Evolutionary conservation across 2,888 invertebrate species (phyloP).

Genomic region (Hedychridium roseum): DNA sequence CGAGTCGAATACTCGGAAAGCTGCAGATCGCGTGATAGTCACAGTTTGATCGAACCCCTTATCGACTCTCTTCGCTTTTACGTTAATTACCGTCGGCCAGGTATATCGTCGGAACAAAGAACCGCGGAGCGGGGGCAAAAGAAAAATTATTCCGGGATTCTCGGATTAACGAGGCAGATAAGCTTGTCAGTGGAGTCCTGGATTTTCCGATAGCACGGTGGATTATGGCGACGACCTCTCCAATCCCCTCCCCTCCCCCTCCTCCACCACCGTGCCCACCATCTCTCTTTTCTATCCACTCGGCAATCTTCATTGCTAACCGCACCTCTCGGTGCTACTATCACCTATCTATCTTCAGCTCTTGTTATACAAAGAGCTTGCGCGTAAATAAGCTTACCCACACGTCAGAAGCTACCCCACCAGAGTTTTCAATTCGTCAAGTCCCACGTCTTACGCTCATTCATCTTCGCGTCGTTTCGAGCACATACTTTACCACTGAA

Average conservation of each 20-base stretch:
- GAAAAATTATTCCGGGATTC: constrained; percentile 38
- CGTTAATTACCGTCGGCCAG: constrained; percentile 27
- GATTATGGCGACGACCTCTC: constrained; percentile 24
- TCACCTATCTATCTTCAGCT: constrained; percentile 7
- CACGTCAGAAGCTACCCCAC: too few species aligned
- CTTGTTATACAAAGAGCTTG: constrained; percentile 4
- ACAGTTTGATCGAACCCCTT: too few species aligned
- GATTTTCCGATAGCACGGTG: constrained; percentile 38
- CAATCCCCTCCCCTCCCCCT: constrained; percentile 6
- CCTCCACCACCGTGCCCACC: background rate
- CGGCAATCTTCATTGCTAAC: constrained; percentile 1
- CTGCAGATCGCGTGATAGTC: too few species aligned
- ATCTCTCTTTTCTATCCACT: background rate
- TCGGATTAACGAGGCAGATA: constrained; percentile 38
- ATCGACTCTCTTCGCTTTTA: constrained; percentile 33
- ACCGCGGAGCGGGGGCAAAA: constrained; percentile 17
- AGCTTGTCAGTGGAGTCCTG: constrained; percentile 34
- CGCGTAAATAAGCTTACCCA: background rate
- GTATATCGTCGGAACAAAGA: constrained; percentile 28
- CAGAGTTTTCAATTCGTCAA: too few species aligned
- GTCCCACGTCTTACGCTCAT: too few species aligned
- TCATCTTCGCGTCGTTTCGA: too few species aligned
- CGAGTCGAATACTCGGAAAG: too few species aligned
- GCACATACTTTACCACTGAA: too few species aligned
- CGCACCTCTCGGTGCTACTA: background rate